Evolutionary conservation across 2,797 vertebrate species (phyloP).

Genomic region (Spondyliosoma cantharus): DNA sequence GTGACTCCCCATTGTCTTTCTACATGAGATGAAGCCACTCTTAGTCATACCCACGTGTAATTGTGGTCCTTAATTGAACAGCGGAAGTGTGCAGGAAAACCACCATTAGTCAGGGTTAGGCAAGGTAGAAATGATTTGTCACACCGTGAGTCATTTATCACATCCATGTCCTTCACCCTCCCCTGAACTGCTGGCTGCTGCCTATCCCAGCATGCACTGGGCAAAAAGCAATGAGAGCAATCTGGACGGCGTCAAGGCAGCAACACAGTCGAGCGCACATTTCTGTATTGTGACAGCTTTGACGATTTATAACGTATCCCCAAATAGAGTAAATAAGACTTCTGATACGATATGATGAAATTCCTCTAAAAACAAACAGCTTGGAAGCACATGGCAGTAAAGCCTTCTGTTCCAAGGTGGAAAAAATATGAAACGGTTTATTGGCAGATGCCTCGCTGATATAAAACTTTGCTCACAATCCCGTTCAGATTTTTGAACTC

Average conservation of each 20-base stretch:
- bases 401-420: constrained; percentile 3
- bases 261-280: neutral
- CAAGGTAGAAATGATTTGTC: neutral
- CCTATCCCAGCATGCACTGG: neutral
- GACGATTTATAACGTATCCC: neutral
- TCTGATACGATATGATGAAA: neutral
- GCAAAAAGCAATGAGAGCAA: neutral
- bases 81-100: neutral
- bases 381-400: constrained; percentile 9
- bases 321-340: neutral
- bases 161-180: neutral
- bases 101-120: neutral
- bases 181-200: neutral
- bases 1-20: neutral
- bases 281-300: neutral
- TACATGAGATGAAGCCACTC: neutral
- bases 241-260: neutral
- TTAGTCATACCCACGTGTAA: neutral
- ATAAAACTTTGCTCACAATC: constrained; percentile 17
- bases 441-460: constrained; percentile 25
- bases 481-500: constrained; percentile 7
- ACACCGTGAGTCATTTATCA: neutral
- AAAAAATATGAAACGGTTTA: constrained; percentile 21
- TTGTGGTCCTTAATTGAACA: neutral
- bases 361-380: constrained; percentile 6